These are phyloP conservation scores for Heliconius cydno DNA, from an alignment of 2,888 invertebrate genomes.

Conservation along the genomic window DNA sequence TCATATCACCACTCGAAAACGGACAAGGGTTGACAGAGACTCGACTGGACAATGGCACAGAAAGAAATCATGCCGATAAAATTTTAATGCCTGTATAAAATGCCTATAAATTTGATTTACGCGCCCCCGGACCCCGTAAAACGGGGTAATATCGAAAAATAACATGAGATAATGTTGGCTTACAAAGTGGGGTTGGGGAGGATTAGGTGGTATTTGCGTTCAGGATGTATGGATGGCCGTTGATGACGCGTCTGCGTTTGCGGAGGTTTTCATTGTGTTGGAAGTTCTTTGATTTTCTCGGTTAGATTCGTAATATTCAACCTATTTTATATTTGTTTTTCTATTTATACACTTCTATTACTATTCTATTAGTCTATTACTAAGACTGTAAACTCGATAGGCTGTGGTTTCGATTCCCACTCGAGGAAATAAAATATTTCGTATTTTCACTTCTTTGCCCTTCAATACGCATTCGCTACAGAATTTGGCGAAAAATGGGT, in stretches of 20 bases:
- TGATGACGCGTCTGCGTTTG: conserved; percentile 34
- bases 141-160: conserved; percentile 82
- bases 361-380: too few relatives aligned
- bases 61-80: conserved; percentile 81
- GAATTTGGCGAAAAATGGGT: too few relatives aligned
- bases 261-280: neutral
- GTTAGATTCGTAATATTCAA: neutral
- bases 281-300: neutral
- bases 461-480: too few relatives aligned
- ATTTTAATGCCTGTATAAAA: conserved; percentile 82
- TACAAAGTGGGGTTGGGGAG: conserved; percentile 71
- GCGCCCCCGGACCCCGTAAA: conserved; percentile 71
- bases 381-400: too few relatives aligned
- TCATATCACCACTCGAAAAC: conserved; percentile 39
- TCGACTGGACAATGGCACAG: conserved; percentile 73
- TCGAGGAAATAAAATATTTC: too few relatives aligned
- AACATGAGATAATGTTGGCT: conserved; percentile 81
- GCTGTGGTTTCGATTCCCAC: too few relatives aligned
- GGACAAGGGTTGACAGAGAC: conserved; percentile 62
- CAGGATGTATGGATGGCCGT: conserved; percentile 40
- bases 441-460: too few relatives aligned
- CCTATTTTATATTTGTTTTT: neutral
- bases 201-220: conserved; percentile 61
- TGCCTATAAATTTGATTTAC: conserved; percentile 83
- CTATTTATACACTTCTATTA: too few relatives aligned